Base-by-base conservation (phyloP, 2,888 invertebrate species). In the Willowsia nigromaculata region DNA sequence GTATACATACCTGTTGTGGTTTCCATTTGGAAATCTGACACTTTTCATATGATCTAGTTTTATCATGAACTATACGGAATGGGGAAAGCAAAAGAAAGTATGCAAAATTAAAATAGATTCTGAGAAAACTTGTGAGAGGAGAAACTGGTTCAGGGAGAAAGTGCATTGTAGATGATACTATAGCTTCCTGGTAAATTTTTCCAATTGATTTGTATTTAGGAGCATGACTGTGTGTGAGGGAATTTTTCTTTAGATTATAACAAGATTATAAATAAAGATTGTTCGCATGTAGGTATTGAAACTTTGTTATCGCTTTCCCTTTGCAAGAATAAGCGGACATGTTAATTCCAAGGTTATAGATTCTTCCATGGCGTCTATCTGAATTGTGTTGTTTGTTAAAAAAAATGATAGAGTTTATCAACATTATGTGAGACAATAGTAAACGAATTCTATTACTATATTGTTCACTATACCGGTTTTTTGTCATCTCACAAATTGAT, bases 71-170 rank as follows among this genome's bases (percentile, higher is more conserved):
- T 11, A 85, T 30, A n/a, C 85, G 85, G 27, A 85, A 85, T 22
- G 85, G 85, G 0, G 53, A 56, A 15, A 85, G 56, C n/a, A 74
- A 40, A 5, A 85, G 56, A 27, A 74, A 85, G n/a, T 85, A 85
- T 0, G 56, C 5, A 43, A 74, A 74, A 4, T 85, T 33, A 53
- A 85, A 85, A 30, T 85, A 85, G 18, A 85, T 40, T 27, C 18
- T 68, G 1, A 83, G 7, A 33, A 71, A 83, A 22, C 47, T 82
- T 25, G 65, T 65, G 9, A 82, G n/a, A 0, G 59, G 59, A 25
- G 59, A 59, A n/a, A 53, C 18, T 53, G n/a, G 18, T 1, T 53
- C 53, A 22, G 22, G 1, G 7, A 53, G 18, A 0, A 53, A 7
- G 13, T 53, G 18, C 11, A 18, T 18, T 18, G 6, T 0, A 53